Evolutionary conservation across 2,888 invertebrate genomes (phyloP), one percentile per base, ranked within the genome.

Genomic region (Deilephila porcellus): DNA sequence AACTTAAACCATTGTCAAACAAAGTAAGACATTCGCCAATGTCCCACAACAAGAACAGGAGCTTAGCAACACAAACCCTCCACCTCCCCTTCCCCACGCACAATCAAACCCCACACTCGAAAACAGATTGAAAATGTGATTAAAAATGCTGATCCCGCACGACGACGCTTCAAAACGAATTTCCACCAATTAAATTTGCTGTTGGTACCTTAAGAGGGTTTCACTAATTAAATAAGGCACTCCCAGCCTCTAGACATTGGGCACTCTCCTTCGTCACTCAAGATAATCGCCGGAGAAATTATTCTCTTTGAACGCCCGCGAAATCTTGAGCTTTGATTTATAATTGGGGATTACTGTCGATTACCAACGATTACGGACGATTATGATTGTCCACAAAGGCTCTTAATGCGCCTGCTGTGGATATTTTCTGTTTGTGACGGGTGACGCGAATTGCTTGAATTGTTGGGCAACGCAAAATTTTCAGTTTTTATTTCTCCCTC

Each of bases 281-380:
- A 88, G 86, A 91, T 92, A 92, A 93, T 92, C 91, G 89, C 82
- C 88, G 85, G 85, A 85, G 86, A 89, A 90, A 91, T 91, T 90
- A 90, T 90, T 88, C 89, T 86, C 90, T 91, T 90, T 90, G 89
- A 90, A 88, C 91, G 88, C 89, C 88, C 89, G 88, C 86, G 87
- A 85, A 88, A 86, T 83, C 82, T 85, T 80, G 82, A 80, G 82
- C 86, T 86, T 86, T 86, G 83, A 84, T 82, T 84, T 84, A 85
- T 89, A 89, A 90, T 89, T 89, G 86, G 74, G 82, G 85, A 88
- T 88, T 88, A 85, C 78, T 76, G 79, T 76, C 81, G 81, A 85
- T 86, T 85, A 85, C 80, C 62, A n/a, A 19, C 53, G 32, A 37
- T 71, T 85, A 85, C 80, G 71, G n/a, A 19, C 53, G 32, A 37